These are phyloP conservation scores for Nanorana parkeri DNA, from an alignment of 2,113 vertebrate species.

Conservation along the genomic window DNA sequence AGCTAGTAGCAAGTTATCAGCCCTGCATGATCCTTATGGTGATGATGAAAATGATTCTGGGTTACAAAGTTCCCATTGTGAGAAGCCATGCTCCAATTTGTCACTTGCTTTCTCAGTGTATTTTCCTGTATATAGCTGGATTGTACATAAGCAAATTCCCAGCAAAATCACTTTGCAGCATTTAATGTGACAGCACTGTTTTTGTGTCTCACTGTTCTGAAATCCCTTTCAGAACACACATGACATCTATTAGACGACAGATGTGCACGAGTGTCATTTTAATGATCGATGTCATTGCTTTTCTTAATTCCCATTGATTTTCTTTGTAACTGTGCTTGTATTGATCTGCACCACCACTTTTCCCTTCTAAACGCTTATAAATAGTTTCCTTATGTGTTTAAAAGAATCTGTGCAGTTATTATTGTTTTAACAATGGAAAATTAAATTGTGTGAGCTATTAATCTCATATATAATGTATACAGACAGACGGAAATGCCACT, in stretches of 20 bases:
- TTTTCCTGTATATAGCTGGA: too few relatives aligned
- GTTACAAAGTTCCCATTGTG: too few relatives aligned
- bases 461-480: not conserved
- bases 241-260: not conserved
- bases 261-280: not conserved
- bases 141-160: too few relatives aligned
- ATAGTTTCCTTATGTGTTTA: not conserved
- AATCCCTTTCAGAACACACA: not conserved
- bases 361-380: not conserved
- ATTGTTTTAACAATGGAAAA: not conserved
- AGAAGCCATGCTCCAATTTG: too few relatives aligned
- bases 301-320: conserved; percentile 21
- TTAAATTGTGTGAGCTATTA: not conserved
- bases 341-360: not conserved
- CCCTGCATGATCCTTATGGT: not conserved
- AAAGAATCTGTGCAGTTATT: not conserved
- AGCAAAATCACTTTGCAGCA: not conserved
- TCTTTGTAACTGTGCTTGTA: not conserved
- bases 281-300: not conserved
- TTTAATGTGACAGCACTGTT: not conserved
- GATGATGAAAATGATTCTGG: too few relatives aligned
- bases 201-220: not conserved
- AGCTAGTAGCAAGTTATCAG: not conserved
- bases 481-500: not conserved
- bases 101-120: too few relatives aligned